A percentile compares a stretch with the other conserved stretches of the same genome.
phyloP scores from a whole-genome alignment of 2,888 invertebrate genomes.

The Athrips mouffetella region DNA sequence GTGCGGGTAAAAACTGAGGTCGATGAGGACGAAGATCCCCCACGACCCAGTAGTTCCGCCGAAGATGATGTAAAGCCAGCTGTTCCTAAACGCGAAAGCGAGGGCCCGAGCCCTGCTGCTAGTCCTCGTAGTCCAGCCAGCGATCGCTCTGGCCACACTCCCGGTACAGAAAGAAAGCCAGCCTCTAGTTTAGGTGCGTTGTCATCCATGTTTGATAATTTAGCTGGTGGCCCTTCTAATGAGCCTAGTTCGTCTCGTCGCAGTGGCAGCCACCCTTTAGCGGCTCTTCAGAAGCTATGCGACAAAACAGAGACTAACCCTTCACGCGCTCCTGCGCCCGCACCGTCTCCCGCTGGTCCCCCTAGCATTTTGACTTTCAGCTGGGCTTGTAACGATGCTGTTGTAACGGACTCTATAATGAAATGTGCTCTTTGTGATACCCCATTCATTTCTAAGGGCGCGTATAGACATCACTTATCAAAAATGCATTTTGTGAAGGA shows the following conservation, averaged over 20 bases:
- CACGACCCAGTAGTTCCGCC: conserved; percentile 55
- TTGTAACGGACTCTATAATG: conserved; percentile 93
- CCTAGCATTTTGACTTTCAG: conserved; percentile 93
- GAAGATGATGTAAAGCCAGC: conserved; percentile 60
- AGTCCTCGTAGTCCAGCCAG: conserved; percentile 88
- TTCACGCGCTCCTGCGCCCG: conserved; percentile 73
- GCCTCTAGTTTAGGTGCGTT: conserved; percentile 88
- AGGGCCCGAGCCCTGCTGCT: conserved; percentile 74
- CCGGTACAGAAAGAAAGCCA: conserved; percentile 80
- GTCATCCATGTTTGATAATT: conserved; percentile 93
- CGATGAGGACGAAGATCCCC: conserved; percentile 79
- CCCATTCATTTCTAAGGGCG: conserved; percentile 97
- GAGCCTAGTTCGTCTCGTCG: conserved; percentile 80
- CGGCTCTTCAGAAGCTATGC: conserved; percentile 96
- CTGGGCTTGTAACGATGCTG: conserved; percentile 96
- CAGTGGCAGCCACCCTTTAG: conserved; percentile 91
- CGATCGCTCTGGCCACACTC: conserved; percentile 86
- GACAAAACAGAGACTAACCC: conserved; percentile 94
- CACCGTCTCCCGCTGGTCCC: conserved; percentile 81
- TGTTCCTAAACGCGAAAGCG: conserved; percentile 74
- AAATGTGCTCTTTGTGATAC: conserved; percentile 97
- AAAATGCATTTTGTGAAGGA: conserved; percentile 98
- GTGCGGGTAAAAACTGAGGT: conserved; percentile 82
- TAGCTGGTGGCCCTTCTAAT: conserved; percentile 75
- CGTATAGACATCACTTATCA: conserved; percentile 96